Percentiles rank a stretch among this genome's conserved stretches.
Conservation (phyloP, 2,113 vertebrate species). For the Seriola aureovittata region DNA sequence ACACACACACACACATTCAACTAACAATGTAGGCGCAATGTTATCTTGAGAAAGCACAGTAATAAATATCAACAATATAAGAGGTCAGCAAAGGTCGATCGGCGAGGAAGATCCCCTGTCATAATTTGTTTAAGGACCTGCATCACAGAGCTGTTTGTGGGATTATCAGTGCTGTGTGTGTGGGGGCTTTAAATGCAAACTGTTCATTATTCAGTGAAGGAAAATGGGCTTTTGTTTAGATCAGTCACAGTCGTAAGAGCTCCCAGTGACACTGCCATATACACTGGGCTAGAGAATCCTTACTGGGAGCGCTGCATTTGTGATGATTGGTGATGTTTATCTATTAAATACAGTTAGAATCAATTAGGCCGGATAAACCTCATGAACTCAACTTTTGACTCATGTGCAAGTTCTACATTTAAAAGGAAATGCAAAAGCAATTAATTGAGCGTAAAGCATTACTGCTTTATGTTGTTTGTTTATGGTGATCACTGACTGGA, state of each 20-base stretch:
- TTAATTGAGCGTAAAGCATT: neutral
- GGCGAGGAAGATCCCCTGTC: constrained; percentile 83
- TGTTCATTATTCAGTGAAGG: constrained; percentile 88
- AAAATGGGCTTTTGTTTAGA: constrained; percentile 78
- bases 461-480: neutral
- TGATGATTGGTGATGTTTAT: constrained; percentile 64
- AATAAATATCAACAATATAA: constrained; percentile 82
- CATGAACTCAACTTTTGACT: constrained; percentile 25
- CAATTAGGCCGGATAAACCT: neutral
- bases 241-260: constrained; percentile 54
- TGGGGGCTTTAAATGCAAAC: constrained; percentile 81
- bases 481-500: too few species aligned
- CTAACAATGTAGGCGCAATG: constrained; percentile 63
- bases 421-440: neutral
- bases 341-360: constrained; percentile 26
- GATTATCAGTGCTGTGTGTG: constrained; percentile 72
- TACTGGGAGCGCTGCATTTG: constrained; percentile 14
- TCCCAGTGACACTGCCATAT: constrained; percentile 52
- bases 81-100: constrained; percentile 80
- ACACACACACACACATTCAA: constrained; percentile 27
- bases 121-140: constrained; percentile 90
- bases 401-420: neutral
- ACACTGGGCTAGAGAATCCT: constrained; percentile 50
- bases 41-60: constrained; percentile 71
- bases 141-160: constrained; percentile 84